Percentiles rank a stretch among this genome's conserved stretches.
Conservation (phyloP, 1,140 invertebrate species). For the Philaenus spumarius region DNA sequence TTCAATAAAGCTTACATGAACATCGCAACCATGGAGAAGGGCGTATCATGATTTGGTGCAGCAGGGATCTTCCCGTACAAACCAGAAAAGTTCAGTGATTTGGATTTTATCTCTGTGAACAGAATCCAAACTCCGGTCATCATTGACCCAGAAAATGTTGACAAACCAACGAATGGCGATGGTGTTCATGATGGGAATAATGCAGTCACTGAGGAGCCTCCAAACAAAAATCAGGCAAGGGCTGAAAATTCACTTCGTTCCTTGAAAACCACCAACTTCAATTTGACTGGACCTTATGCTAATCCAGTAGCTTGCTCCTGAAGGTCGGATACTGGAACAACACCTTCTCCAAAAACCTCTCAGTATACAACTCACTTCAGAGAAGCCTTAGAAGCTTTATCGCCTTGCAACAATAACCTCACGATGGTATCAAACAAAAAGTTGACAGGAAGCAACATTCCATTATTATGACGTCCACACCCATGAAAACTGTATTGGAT, state of each 20-base stretch:
- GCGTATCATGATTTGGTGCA: neutral
- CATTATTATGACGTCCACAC: neutral
- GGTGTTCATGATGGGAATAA: neutral
- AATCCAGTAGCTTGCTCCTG: too few species aligned
- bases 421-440: too few species aligned
- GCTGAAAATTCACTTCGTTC: neutral
- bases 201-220: neutral
- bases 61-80: neutral
- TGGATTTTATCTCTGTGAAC: neutral
- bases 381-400: too few species aligned
- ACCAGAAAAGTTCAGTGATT: neutral
- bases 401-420: too few species aligned
- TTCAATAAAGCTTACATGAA: conserved; percentile 38
- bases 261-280: neutral
- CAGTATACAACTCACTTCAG: too few species aligned
- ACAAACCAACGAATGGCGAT: neutral
- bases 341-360: too few species aligned
- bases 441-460: neutral
- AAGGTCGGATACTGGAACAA: too few species aligned
- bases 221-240: neutral
- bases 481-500: too few species aligned
- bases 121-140: neutral
- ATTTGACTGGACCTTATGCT: too few species aligned
- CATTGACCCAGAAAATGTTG: neutral
- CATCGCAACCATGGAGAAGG: conserved; percentile 20